A percentile compares a stretch with the other conserved stretches of the same genome.
Conservation (phyloP, 2,797 vertebrate species). For the Notolabrus celidotus region DNA sequence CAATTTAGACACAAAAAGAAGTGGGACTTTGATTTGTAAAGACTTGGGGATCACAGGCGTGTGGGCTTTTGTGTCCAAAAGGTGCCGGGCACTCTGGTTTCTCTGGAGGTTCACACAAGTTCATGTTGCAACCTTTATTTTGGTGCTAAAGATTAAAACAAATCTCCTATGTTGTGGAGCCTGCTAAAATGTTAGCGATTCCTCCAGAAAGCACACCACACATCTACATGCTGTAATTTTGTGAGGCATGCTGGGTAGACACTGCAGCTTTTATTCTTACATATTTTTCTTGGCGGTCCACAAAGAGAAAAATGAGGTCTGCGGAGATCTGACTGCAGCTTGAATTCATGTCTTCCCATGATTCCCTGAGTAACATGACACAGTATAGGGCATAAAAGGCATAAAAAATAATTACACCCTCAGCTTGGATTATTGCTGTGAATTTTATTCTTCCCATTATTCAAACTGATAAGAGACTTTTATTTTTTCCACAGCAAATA, state of each 20-base stretch:
- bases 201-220: conserved; percentile 29
- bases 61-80: conserved; percentile 79
- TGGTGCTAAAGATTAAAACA: conserved; percentile 56
- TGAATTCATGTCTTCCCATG: conserved; percentile 55
- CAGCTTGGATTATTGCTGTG: conserved; percentile 60
- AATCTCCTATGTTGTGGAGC: conserved; percentile 8
- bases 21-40: conserved; percentile 78
- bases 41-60: conserved; percentile 74
- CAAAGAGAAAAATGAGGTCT: conserved; percentile 16
- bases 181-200: conserved; percentile 37
- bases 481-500: conserved; percentile 53
- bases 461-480: conserved; percentile 67
- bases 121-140: conserved; percentile 76
- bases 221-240: conserved; percentile 10
- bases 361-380: conserved; percentile 62
- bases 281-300: conserved; percentile 8
- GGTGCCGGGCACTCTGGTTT: conserved; percentile 82
- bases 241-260: background rate
- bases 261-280: conserved; percentile 10
- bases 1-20: conserved; percentile 67
- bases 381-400: conserved; percentile 63
- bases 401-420: conserved; percentile 73
- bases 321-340: conserved; percentile 20
- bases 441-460: conserved; percentile 75
- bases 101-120: conserved; percentile 79